Evolutionary conservation across 2,888 invertebrate species (phyloP).

Genomic region (Pyrrhosoma nymphula): DNA sequence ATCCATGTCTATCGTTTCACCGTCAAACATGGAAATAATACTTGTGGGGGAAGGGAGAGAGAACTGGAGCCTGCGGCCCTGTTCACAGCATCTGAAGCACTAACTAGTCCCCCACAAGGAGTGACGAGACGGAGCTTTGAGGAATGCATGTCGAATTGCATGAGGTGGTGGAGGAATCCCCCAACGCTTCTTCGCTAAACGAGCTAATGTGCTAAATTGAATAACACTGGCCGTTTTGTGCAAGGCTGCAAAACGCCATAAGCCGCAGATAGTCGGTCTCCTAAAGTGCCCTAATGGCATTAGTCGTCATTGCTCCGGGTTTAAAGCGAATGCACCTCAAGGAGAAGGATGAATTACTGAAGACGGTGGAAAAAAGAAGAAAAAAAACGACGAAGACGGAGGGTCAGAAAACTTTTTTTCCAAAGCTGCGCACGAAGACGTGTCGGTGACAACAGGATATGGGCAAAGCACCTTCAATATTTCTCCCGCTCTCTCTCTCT

Average conservation of each 20-base stretch:
- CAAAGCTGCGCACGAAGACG: not conserved
- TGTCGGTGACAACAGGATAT: not conserved
- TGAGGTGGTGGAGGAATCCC: not conserved
- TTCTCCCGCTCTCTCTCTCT: not conserved
- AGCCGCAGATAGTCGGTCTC: not conserved
- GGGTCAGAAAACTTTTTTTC: not conserved
- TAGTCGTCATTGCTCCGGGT: constrained; percentile 14
- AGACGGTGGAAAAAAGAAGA: not conserved
- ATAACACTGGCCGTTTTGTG: constrained; percentile 41
- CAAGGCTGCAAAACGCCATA: constrained; percentile 43
- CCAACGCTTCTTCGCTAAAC: not conserved
- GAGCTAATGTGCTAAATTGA: constrained; percentile 50
- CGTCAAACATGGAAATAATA: no score
- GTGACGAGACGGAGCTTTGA: not conserved
- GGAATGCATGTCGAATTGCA: not conserved
- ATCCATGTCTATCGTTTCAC: no score
- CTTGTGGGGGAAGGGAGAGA: not conserved
- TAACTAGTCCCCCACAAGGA: not conserved
- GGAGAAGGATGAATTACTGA: not conserved
- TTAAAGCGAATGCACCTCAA: not conserved
- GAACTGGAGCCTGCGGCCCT: not conserved
- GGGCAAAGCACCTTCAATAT: not conserved
- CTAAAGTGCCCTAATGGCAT: constrained; percentile 3
- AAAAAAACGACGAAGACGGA: not conserved
- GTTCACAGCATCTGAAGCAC: not conserved